Conservation (phyloP, 1,140 invertebrate genomes). For the Carcinoscorpius rotundicauda region DNA sequence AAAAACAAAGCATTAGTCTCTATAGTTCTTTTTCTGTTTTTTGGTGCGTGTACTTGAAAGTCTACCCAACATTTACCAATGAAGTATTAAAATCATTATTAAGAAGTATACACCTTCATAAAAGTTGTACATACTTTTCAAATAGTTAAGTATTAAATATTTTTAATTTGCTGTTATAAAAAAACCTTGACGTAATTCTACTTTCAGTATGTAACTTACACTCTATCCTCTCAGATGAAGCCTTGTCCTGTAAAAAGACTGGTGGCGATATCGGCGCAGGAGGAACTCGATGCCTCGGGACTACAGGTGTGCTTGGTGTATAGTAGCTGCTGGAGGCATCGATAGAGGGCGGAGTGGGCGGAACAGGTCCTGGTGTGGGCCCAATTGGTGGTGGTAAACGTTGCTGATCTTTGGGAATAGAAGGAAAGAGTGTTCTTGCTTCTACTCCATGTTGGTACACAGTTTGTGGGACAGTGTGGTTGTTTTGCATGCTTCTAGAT, state of each 20-base stretch:
- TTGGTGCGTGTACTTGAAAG: no score
- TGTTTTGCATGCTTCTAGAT: slow-evolving; percentile 6
- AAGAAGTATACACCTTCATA: no score
- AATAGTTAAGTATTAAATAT: no score
- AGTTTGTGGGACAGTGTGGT: not conserved
- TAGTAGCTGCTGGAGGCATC: slow-evolving; percentile 21
- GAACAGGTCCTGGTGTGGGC: slow-evolving; percentile 4
- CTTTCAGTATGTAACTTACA: slow-evolving; percentile 34
- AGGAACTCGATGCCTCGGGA: slow-evolving; percentile 16
- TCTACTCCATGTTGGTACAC: not conserved
- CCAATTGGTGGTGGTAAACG: slow-evolving; percentile 22
- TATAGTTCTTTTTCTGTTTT: no score
- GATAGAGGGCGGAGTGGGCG: slow-evolving; percentile 14
- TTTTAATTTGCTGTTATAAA: no score
- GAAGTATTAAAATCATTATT: no score
- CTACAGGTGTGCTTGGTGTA: slow-evolving; percentile 14
- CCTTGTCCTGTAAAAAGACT: slow-evolving; percentile 11
- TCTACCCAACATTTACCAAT: no score
- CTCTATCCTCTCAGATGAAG: slow-evolving; percentile 48
- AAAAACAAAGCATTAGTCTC: no score
- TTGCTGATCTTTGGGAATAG: slow-evolving; percentile 8
- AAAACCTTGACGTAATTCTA: no score
- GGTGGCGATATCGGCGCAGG: slow-evolving; percentile 19
- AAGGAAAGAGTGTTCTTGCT: not conserved
- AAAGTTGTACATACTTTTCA: no score